A percentile compares a stretch with the other conserved stretches of the same genome.
These are phyloP conservation scores for Loxodonta africana DNA, from an alignment of 2,113 vertebrate genomes.

Conservation along the genomic window DNA sequence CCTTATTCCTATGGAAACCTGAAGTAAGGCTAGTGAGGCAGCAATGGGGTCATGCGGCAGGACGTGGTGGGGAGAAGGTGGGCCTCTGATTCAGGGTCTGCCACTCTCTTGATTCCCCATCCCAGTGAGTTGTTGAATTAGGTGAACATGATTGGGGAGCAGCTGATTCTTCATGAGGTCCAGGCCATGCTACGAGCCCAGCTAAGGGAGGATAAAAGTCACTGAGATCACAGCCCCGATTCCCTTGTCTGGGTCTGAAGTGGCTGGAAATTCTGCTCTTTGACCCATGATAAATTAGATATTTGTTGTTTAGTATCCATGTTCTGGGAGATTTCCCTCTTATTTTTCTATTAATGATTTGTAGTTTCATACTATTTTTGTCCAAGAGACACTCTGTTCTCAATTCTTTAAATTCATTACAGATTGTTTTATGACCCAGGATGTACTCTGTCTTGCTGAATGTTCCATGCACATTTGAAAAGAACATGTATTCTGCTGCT, in stretches of 20 bases:
- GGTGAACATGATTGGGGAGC: neutral
- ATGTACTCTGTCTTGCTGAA: too few relatives aligned
- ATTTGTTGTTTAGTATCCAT: too few relatives aligned
- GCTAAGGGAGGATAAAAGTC: neutral
- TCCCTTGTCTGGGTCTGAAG: neutral
- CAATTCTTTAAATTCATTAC: too few relatives aligned
- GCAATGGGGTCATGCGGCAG: neutral
- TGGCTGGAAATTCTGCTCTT: neutral
- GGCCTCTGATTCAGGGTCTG: neutral
- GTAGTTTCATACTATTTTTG: too few relatives aligned
- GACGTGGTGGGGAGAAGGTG: neutral
- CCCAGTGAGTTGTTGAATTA: neutral
- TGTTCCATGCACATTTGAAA: too few relatives aligned
- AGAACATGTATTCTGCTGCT: too few relatives aligned
- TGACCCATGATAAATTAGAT: too few relatives aligned
- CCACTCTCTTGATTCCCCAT: neutral
- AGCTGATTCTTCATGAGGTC: neutral
- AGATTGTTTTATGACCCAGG: too few relatives aligned
- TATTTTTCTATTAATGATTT: too few relatives aligned
- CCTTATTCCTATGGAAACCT: neutral
- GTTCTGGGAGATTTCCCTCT: too few relatives aligned
- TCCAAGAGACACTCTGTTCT: too few relatives aligned
- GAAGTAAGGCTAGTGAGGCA: neutral
- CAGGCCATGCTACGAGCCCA: neutral
- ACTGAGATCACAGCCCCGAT: neutral